These are phyloP conservation scores for Auanema sp. DNA, from an alignment of 2,888 invertebrate genomes.

Conservation along the genomic window DNA sequence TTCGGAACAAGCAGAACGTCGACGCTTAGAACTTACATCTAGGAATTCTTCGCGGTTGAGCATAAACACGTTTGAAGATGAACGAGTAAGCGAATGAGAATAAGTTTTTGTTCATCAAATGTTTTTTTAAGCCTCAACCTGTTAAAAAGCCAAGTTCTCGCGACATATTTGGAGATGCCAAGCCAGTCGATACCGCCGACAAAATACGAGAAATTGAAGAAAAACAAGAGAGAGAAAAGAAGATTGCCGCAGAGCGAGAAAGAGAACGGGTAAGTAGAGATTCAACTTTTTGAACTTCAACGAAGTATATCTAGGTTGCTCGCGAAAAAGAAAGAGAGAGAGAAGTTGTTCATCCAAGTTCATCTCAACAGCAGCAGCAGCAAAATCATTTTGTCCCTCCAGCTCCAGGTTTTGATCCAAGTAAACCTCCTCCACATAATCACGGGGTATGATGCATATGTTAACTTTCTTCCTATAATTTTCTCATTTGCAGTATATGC, in stretches of 20 bases:
- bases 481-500: background rate
- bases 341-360: too few species aligned
- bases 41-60: slow-evolving; percentile 14
- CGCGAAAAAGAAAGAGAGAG: too few species aligned
- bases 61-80: slow-evolving; percentile 10
- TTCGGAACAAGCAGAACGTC: slow-evolving; percentile 5
- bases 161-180: slow-evolving; percentile 27
- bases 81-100: background rate
- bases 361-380: background rate
- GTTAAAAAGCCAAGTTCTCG: slow-evolving; percentile 19
- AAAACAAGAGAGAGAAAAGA: slow-evolving; percentile 7
- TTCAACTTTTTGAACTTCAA: too few species aligned
- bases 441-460: too few species aligned
- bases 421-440: too few species aligned
- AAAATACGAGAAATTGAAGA: slow-evolving; percentile 15
- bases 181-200: slow-evolving; percentile 21
- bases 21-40: slow-evolving; percentile 3
- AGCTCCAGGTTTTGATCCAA: too few species aligned
- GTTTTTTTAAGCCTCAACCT: slow-evolving; percentile 2
- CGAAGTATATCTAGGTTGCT: too few species aligned
- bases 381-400: background rate
- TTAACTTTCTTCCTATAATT: background rate
- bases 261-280: slow-evolving; percentile 4
- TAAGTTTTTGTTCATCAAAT: background rate
- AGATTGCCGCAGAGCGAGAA: background rate